Conservation (phyloP, 2,797 vertebrate genomes). For the Notolabrus celidotus region DNA sequence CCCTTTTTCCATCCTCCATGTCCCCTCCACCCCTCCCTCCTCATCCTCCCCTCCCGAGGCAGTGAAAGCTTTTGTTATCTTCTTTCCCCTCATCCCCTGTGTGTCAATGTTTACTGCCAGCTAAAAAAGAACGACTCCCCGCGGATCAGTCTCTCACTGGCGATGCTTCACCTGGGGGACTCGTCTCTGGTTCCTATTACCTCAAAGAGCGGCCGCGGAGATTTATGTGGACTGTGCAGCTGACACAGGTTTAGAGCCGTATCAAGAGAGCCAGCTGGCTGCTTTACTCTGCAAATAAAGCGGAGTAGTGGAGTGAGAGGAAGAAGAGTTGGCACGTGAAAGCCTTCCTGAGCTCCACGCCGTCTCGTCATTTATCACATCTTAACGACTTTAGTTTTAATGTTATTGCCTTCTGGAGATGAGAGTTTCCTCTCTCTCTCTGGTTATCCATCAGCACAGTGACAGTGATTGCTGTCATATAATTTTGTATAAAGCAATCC, state of each 20-base stretch:
- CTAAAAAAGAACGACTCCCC: constrained; percentile 40
- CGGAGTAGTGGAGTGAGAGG: constrained; percentile 31
- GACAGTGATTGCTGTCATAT: constrained; percentile 77
- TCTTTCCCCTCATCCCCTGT: constrained; percentile 32
- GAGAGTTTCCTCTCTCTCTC: constrained; percentile 67
- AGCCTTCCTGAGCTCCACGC: constrained; percentile 37
- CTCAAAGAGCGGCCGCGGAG: constrained; percentile 55
- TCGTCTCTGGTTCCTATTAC: constrained; percentile 47
- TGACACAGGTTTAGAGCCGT: constrained; percentile 66
- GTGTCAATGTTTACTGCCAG: constrained; percentile 60
- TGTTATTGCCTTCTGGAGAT: constrained; percentile 74
- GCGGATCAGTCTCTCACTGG: constrained; percentile 38
- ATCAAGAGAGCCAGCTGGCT: constrained; percentile 68
- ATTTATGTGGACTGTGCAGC: constrained; percentile 72
- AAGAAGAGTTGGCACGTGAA: constrained; percentile 58
- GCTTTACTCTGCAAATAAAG: constrained; percentile 72
- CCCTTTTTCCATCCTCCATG: constrained; percentile 1
- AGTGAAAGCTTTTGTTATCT: constrained; percentile 43
- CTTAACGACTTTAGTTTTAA: constrained; percentile 75
- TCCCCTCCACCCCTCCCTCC: not conserved
- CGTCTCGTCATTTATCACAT: constrained; percentile 72
- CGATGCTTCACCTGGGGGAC: constrained; percentile 66
- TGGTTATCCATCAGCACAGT: constrained; percentile 69
- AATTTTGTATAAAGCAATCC: constrained; percentile 72
- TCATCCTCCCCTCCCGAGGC: constrained; percentile 12